These are phyloP conservation scores for Danaus melanippus DNA, from an alignment of 1,140 invertebrate genomes.

Conservation along the genomic window DNA sequence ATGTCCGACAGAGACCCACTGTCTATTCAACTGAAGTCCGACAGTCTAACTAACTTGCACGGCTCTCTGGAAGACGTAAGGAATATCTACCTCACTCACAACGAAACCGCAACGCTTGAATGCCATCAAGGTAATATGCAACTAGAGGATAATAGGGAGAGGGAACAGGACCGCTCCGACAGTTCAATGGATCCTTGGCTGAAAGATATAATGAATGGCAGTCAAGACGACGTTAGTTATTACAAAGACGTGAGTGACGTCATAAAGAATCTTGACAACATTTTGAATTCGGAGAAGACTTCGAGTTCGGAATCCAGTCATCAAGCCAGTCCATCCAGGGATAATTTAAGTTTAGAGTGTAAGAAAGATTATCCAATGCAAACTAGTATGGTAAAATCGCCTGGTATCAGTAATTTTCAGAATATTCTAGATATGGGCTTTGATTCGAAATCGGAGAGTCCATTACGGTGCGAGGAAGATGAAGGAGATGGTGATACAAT, in stretches of 20 bases:
- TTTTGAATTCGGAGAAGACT: slow-evolving; percentile 75
- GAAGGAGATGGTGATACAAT: slow-evolving; percentile 56
- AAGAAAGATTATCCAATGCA: slow-evolving; percentile 62
- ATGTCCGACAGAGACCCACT: slow-evolving; percentile 63
- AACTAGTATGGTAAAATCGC: slow-evolving; percentile 61
- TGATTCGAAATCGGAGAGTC: slow-evolving; percentile 29
- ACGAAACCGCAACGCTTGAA: slow-evolving; percentile 49
- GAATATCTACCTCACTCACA: slow-evolving; percentile 59
- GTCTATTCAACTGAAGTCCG: slow-evolving; percentile 61
- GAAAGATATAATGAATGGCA: slow-evolving; percentile 71
- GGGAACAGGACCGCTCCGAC: slow-evolving; percentile 51
- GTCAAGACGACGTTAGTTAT: slow-evolving; percentile 72
- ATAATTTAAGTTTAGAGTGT: slow-evolving; percentile 59
- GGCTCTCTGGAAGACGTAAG: slow-evolving; percentile 74
- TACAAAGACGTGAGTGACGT: slow-evolving; percentile 76
- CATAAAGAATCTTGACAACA: slow-evolving; percentile 78
- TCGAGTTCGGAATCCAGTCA: slow-evolving; percentile 74
- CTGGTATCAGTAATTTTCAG: slow-evolving; percentile 61
- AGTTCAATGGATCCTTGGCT: slow-evolving; percentile 73
- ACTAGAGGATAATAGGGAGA: slow-evolving; percentile 42
- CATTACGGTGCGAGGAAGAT: slow-evolving; percentile 39
- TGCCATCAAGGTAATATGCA: slow-evolving; percentile 55
- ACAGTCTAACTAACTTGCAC: slow-evolving; percentile 74
- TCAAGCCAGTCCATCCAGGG: slow-evolving; percentile 70
- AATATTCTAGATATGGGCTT: slow-evolving; percentile 54